phyloP scores from a whole-genome alignment of 2,113 vertebrate genomes.

The Neotoma lepida region DNA sequence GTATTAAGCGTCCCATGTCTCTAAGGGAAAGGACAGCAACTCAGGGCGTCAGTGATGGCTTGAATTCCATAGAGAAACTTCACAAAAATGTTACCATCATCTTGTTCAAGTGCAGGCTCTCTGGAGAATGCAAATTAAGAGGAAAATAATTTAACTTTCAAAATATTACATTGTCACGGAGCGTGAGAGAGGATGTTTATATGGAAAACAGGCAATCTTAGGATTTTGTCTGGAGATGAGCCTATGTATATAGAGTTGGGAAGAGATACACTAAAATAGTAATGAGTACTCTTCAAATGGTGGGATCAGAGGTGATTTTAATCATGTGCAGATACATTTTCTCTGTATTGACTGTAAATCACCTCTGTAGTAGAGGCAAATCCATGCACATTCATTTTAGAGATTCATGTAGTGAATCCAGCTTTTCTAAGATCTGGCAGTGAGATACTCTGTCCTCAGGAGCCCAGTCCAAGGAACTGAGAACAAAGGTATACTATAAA shows the following conservation, averaged over 20 bases:
- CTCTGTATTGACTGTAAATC: constrained; percentile 39
- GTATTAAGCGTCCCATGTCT: not conserved
- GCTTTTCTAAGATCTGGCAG: constrained; percentile 26
- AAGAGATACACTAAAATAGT: constrained; percentile 1
- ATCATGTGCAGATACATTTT: constrained; percentile 52
- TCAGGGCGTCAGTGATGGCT: not conserved
- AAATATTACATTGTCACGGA: not conserved
- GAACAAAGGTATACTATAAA: constrained; percentile 44
- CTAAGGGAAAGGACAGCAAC: not conserved
- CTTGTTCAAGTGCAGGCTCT: constrained; percentile 27
- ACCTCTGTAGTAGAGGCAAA: constrained; percentile 33
- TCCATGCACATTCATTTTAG: constrained; percentile 41
- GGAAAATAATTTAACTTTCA: constrained; percentile 34
- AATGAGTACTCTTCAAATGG: constrained; percentile 1
- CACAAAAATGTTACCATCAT: constrained; percentile 13
- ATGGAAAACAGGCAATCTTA: constrained; percentile 12
- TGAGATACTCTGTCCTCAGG: not conserved
- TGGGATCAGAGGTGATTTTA: constrained; percentile 47
- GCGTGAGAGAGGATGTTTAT: not conserved
- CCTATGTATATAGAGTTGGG: not conserved
- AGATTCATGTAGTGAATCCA: constrained; percentile 38
- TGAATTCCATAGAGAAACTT: not conserved
- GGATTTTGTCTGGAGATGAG: not conserved
- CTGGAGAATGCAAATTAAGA: constrained; percentile 41
- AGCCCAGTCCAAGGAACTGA: not conserved